Conservation (phyloP, 2,113 vertebrate species). For the Mesembrinibis cayennensis region DNA sequence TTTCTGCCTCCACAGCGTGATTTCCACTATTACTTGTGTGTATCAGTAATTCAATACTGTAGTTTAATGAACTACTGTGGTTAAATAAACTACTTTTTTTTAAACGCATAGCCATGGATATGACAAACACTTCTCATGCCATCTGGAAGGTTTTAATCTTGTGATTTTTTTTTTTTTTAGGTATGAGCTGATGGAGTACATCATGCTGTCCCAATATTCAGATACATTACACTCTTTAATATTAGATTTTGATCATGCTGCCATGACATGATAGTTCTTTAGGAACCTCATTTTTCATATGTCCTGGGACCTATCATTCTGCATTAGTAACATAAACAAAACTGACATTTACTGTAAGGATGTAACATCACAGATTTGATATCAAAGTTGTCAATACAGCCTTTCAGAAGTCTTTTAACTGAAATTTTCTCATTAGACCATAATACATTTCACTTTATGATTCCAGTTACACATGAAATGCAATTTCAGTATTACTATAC, state of each 20-base stretch:
- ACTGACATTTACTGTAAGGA: neutral
- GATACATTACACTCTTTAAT: slow-evolving; percentile 3
- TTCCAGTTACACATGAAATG: neutral
- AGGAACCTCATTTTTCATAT: neutral
- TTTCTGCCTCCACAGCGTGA: neutral
- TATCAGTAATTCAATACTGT: slow-evolving; percentile 5
- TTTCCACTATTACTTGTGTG: neutral
- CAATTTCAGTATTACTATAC: neutral
- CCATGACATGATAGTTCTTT: neutral
- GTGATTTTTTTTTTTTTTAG: slow-evolving; percentile 44
- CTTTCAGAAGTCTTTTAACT: neutral
- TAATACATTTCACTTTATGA: neutral
- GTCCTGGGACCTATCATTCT: neutral
- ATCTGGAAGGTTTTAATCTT: slow-evolving; percentile 58
- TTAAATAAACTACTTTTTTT: neutral
- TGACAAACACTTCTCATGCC: slow-evolving; percentile 39
- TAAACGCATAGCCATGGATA: slow-evolving; percentile 49
- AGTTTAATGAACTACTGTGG: slow-evolving; percentile 5
- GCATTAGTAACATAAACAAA: neutral
- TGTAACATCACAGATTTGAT: neutral
- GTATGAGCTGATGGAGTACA: slow-evolving; percentile 22
- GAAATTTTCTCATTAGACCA: neutral
- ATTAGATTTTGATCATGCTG: neutral
- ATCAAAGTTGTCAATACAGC: neutral
- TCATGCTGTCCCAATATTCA: slow-evolving; percentile 3